Conservation (phyloP, 2,888 invertebrate genomes). For the Coenonympha arcania region DNA sequence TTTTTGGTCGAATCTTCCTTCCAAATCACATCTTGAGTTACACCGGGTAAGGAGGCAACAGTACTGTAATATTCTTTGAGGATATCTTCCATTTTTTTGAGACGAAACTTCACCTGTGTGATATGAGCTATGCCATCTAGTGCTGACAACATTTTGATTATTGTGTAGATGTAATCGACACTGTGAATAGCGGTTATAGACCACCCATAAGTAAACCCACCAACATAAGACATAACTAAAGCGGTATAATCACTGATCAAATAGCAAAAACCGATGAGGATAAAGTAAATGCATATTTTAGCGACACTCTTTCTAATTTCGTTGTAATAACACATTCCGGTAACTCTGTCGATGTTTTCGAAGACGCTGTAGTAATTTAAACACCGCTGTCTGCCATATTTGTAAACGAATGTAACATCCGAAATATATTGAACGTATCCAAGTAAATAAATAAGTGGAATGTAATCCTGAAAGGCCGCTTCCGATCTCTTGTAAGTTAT, state of each 20-base stretch:
- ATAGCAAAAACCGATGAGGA: constrained; percentile 1
- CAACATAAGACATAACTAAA: constrained; percentile 10
- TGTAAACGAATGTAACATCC: constrained; percentile 23
- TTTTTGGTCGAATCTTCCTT: constrained; percentile 2
- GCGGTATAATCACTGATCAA: constrained; percentile 11
- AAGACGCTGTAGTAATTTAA: constrained; percentile 23
- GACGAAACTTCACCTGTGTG: constrained; percentile 24
- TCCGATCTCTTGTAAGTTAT: neutral
- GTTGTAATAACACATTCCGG: constrained; percentile 19
- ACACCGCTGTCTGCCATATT: constrained; percentile 21
- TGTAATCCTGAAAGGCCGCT: constrained; percentile 13
- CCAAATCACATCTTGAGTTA: constrained; percentile 6
- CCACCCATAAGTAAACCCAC: too few relatives aligned
- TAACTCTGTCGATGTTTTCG: constrained; percentile 22
- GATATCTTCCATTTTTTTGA: constrained; percentile 23
- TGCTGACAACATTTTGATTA: constrained; percentile 18
- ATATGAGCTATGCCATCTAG: constrained; percentile 22
- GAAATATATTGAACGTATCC: constrained; percentile 23
- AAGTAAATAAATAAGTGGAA: constrained; percentile 17
- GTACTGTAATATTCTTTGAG: constrained; percentile 19
- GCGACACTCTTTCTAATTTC: constrained; percentile 20
- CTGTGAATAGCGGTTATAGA: constrained; percentile 2
- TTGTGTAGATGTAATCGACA: constrained; percentile 21
- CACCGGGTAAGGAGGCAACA: constrained; percentile 3
- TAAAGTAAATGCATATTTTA: constrained; percentile 6